Evolutionary conservation across 2,888 invertebrate species (phyloP), one percentile per base, ranked within the genome.

Genomic region (Auanema freiburgensis): DNA sequence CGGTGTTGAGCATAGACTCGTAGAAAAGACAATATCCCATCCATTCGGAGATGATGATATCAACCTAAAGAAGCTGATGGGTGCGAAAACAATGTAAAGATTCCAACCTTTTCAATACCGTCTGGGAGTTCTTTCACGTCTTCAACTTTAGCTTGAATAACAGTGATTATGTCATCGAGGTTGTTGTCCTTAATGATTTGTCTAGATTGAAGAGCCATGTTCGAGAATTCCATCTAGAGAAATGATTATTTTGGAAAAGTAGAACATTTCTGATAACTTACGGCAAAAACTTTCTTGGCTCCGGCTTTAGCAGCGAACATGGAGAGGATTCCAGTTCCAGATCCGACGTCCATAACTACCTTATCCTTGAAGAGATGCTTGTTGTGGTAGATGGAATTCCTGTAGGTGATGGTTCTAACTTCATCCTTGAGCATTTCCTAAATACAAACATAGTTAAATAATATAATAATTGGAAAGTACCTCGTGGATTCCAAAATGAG

Each of bases 221-320:
- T 95, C 12, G 98, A 98, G 86, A 94, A 97, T 85, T 99, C 98
- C 43, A 99, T 91, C 57, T 87, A 76, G 56, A 84, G 75, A 50
- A 63, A 46, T 50, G 10, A 25, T n/a, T 49, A 65, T 12, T 42
- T 16, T 1, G 11, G 41, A 10, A 23, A 24, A 43, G 43, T 53
- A 11, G 16, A 51, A 59, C 12, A 50, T n/a, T 10, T n/a, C 11
- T 44, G 53, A 51, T 50, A 61, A 66, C 67, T 68, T 79, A 87
- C 87, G 55, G 96, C 98, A 81, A 94, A 91, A 0, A 98, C 98
- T 85, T 90, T 90, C 4, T 91, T 88, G 0, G 98, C 98, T 11
- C 98, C 98, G 3, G 98, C 95, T 86, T 94, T 96, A 0, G 98
- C 98, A 33, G 97, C 97, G 87, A 99, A 99, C 97, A 99, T 98